phyloP scores from a whole-genome alignment of 2,113 vertebrate genomes.

The Brevimyrus niger region DNA sequence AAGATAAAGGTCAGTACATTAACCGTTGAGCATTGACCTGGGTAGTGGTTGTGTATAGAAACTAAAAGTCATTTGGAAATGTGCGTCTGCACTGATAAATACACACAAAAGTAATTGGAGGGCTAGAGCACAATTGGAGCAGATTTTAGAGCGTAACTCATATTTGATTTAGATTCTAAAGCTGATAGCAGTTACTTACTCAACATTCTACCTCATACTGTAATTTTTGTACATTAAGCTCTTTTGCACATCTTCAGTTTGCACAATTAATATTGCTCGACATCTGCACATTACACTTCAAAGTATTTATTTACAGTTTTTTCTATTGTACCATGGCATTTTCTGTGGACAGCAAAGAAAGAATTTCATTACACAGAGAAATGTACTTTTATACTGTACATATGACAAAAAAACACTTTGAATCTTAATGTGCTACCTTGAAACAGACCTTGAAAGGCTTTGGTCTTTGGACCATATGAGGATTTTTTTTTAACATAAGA shows the following conservation, averaged over 20 bases:
- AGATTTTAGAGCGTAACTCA: not conserved
- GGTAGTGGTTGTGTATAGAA: not conserved
- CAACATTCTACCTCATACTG: no score
- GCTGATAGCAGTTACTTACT: not conserved
- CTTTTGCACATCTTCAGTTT: no score
- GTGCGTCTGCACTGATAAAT: not conserved
- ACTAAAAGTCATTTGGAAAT: not conserved
- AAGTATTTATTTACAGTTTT: no score
- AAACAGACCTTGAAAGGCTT: not conserved
- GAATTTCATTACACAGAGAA: no score
- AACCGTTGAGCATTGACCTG: not conserved
- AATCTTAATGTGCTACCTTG: not conserved
- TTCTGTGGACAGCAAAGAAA: no score
- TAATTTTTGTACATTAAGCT: no score
- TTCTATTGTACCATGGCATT: no score
- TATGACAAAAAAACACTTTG: no score
- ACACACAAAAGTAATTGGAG: not conserved
- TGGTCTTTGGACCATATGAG: not conserved
- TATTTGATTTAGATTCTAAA: not conserved
- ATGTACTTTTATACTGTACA: no score
- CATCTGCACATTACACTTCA: no score
- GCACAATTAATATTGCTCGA: no score
- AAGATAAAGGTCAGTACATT: not conserved
- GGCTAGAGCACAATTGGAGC: not conserved
- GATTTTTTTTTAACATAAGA: not conserved